These are phyloP conservation scores for Ictalurus punctatus DNA, from an alignment of 2,113 vertebrate species.

Conservation along the genomic window DNA sequence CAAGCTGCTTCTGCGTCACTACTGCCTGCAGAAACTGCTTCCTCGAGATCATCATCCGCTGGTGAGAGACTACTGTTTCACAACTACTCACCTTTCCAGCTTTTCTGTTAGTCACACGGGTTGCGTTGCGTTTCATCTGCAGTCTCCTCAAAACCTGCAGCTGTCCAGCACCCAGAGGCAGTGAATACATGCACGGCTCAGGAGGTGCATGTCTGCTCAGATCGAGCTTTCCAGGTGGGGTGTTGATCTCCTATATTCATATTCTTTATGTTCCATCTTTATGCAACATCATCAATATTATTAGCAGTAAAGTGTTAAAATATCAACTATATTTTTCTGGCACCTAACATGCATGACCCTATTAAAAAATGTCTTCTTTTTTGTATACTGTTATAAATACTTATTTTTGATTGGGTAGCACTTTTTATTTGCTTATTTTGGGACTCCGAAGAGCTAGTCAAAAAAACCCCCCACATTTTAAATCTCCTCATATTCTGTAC, in stretches of 20 bases:
- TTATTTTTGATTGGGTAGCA: neutral
- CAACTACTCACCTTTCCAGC: neutral
- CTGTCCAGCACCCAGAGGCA: constrained; percentile 72
- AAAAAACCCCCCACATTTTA: neutral
- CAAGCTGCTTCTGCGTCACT: constrained; percentile 37
- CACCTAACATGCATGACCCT: neutral
- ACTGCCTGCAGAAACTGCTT: constrained; percentile 61
- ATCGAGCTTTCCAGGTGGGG: constrained; percentile 78
- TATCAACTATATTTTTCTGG: neutral
- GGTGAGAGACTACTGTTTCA: constrained; percentile 8
- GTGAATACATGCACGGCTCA: constrained; percentile 62
- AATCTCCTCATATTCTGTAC: neutral
- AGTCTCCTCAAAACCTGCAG: constrained; percentile 69
- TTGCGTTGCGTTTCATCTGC: constrained; percentile 4
- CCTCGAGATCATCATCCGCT: constrained; percentile 31
- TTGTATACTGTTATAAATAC: neutral
- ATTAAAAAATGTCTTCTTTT: neutral
- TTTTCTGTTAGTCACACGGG: neutral
- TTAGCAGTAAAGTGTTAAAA: neutral
- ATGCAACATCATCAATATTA: neutral
- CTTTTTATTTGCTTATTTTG: neutral
- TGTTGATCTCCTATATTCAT: neutral
- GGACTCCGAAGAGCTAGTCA: too few species aligned
- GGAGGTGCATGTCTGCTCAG: constrained; percentile 61
- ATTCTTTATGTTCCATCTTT: neutral